These are phyloP conservation scores for Leucania comma DNA, from an alignment of 2,888 invertebrate species.

Conservation along the genomic window DNA sequence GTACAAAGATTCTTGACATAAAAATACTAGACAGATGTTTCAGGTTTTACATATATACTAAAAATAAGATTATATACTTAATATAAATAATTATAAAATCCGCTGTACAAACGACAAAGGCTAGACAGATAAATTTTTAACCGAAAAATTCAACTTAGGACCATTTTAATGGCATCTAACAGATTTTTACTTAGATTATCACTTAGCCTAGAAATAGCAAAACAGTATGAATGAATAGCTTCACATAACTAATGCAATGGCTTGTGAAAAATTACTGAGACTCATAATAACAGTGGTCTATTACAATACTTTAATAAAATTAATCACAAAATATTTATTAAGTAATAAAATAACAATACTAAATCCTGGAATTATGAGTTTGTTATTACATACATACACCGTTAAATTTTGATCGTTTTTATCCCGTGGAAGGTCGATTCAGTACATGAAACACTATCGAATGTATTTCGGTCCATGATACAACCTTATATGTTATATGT, in stretches of 20 bases:
- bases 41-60: too few species aligned
- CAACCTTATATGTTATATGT: too few species aligned
- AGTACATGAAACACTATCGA: too few species aligned
- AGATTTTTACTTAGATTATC: constrained; percentile 17
- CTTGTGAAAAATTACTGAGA: not conserved
- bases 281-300: not conserved
- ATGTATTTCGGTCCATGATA: too few species aligned
- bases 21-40: too few species aligned
- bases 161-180: not conserved
- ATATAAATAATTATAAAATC: not conserved
- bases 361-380: too few species aligned
- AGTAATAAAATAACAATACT: too few species aligned
- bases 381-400: too few species aligned
- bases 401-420: too few species aligned
- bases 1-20: too few species aligned
- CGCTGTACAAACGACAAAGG: not conserved
- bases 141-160: not conserved
- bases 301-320: not conserved
- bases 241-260: constrained; percentile 12
- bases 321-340: not conserved
- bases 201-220: constrained; percentile 6
- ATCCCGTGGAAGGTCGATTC: too few species aligned
- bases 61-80: too few species aligned
- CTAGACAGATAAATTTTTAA: not conserved
- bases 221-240: constrained; percentile 11